Evolutionary conservation across 2,888 invertebrate genomes (phyloP).

Genomic region (Heliconius aoede): DNA sequence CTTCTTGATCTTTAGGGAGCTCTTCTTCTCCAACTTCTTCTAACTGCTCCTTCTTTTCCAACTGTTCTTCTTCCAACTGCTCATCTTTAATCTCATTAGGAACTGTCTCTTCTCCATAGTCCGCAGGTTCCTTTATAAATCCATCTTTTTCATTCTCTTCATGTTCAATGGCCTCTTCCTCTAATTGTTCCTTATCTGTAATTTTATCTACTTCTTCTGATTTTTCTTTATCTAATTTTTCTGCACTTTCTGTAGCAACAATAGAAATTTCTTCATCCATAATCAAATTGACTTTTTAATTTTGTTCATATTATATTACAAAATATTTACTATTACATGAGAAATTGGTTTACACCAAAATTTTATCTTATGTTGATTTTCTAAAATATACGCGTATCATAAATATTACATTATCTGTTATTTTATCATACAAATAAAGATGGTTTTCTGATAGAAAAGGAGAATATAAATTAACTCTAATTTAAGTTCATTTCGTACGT

Average conservation of each 20-base stretch:
- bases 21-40: slow-evolving; percentile 47
- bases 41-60: slow-evolving; percentile 49
- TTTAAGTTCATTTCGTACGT: slow-evolving; percentile 62
- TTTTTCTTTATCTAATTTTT: slow-evolving; percentile 19
- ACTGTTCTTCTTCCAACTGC: slow-evolving; percentile 48
- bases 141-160: slow-evolving; percentile 38
- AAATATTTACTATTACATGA: slow-evolving; percentile 14
- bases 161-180: slow-evolving; percentile 47
- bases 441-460: slow-evolving; percentile 63
- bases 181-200: neutral
- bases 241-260: slow-evolving; percentile 25
- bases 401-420: slow-evolving; percentile 68
- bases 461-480: slow-evolving; percentile 65
- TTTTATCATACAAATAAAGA: slow-evolving; percentile 67
- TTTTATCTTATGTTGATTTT: slow-evolving; percentile 64
- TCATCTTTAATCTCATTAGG: slow-evolving; percentile 47
- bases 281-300: slow-evolving; percentile 28
- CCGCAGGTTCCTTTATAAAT: slow-evolving; percentile 35
- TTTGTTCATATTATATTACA: neutral
- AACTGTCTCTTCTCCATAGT: slow-evolving; percentile 38
- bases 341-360: slow-evolving; percentile 59
- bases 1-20: slow-evolving; percentile 46
- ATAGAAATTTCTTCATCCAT: slow-evolving; percentile 39
- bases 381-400: slow-evolving; percentile 63
- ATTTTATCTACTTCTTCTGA: neutral